Percentiles rank a stretch among this genome's conserved stretches.
Conservation (phyloP, 2,797 vertebrate species). For the Alfaro cultratus region DNA sequence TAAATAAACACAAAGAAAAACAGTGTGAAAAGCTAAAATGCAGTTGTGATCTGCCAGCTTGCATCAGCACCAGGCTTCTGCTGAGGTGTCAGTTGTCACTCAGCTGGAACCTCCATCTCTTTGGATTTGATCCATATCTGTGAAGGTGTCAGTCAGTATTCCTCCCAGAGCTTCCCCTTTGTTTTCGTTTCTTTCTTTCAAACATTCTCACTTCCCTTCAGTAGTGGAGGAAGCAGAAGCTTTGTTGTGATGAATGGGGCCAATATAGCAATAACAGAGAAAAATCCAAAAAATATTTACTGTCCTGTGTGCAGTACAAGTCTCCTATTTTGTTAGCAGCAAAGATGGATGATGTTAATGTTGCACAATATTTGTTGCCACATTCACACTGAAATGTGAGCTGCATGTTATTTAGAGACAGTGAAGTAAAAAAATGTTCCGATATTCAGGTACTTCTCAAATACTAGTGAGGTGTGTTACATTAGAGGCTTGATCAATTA, state of each 20-base stretch:
- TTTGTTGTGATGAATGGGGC: conserved; percentile 34
- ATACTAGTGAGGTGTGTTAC: neutral
- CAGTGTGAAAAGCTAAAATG: conserved; percentile 28
- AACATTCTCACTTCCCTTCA: conserved; percentile 24
- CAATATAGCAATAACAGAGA: conserved; percentile 6
- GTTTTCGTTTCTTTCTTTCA: conserved; percentile 18
- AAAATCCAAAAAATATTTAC: neutral
- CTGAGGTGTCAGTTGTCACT: conserved; percentile 53
- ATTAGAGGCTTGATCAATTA: neutral
- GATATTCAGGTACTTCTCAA: neutral
- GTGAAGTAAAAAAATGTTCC: neutral
- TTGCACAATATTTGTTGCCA: neutral
- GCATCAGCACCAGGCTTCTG: conserved; percentile 22
- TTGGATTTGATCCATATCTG: conserved; percentile 52
- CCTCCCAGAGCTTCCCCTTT: conserved; percentile 27
- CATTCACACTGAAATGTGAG: neutral
- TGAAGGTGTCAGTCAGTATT: conserved; percentile 61
- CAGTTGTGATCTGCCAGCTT: conserved; percentile 38
- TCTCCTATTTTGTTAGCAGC: neutral
- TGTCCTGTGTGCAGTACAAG: neutral
- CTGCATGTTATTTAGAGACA: neutral
- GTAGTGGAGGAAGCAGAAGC: conserved; percentile 17
- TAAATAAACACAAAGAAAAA: conserved; percentile 24
- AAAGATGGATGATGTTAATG: neutral
- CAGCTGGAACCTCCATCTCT: conserved; percentile 18